Evolutionary conservation across 2,888 invertebrate species (phyloP), one percentile per base, ranked within the genome.

Genomic region (Xylocampa areola): DNA sequence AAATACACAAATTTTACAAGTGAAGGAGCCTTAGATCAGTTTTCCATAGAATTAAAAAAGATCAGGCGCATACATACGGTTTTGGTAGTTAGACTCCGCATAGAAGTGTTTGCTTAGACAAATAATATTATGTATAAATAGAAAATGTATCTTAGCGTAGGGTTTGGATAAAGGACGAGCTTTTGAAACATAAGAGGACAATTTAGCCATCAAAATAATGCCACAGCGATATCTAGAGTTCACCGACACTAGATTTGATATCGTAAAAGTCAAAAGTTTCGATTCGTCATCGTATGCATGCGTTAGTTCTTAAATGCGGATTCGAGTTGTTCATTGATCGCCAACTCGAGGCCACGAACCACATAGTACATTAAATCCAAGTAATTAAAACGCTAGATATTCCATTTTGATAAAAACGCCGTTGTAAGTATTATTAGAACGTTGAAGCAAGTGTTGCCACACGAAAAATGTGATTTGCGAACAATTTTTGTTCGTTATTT

Each of bases 321-420:
- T 16, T 16, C 6, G n/a, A 25, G 14, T 29, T 19, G 29, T 13
- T 43, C 13, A 27, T 21, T 47, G 10, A 8, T 32, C 11, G 27
- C 39, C 23, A 19, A n/a, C 32, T 35, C 30, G 8, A 43, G 16
- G 40, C 7, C 64, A 8, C 14, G 40, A 14, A 25, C 27, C 5
- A 17, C n/a, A 16, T 39, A 55, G 30, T 29, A 5, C 37, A 58
- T 58, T 58, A 11, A 58, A 45, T 58, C 45, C 37, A 45, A 50
- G 16, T 50, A 65, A 57, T 40, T 72, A 60, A 67, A 67, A 45
- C 61, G 67, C 67, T 67, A 67, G 73, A 60, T 49, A 45, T 68
- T 72, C 52, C 51, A 60, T 49, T 52, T 52, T 44, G 43, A 71
- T 50, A 66, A 47, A 48, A 67, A 72, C 4, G 2, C 68, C 55